phyloP scores from a whole-genome alignment of 2,797 vertebrate species.

The Onychomys leucogaster region DNA sequence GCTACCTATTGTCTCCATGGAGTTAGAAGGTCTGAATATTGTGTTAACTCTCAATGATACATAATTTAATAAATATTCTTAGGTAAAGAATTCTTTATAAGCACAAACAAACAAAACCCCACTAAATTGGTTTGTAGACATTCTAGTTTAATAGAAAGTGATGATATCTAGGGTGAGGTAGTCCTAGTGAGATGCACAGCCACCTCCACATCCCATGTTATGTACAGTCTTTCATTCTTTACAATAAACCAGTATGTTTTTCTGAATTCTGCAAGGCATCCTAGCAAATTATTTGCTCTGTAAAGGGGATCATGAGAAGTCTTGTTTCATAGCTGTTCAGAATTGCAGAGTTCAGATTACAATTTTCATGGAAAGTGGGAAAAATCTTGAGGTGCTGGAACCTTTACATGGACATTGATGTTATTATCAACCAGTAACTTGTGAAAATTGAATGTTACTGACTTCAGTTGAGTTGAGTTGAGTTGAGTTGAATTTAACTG shows the following conservation, averaged over 20 bases:
- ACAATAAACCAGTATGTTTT: neutral
- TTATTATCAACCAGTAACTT: neutral
- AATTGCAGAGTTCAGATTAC: neutral
- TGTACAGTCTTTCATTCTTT: neutral
- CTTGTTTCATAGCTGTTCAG: neutral
- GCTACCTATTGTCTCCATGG: accelerated
- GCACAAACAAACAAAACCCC: neutral
- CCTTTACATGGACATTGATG: neutral
- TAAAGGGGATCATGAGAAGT: neutral
- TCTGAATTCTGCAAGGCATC: neutral
- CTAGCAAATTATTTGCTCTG: neutral
- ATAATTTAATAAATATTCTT: neutral
- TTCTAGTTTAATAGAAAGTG: neutral
- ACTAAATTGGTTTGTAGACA: neutral
- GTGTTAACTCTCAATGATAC: neutral
- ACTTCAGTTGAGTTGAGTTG: neutral
- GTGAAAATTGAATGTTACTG: neutral
- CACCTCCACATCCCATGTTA: neutral
- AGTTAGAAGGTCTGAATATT: neutral
- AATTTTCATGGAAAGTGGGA: neutral
- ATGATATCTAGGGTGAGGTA: neutral
- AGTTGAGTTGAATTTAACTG: neutral
- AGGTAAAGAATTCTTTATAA: neutral
- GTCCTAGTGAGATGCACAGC: accelerated
- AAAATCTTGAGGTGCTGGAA: neutral